Evolutionary conservation across 1,140 invertebrate genomes (phyloP), one percentile per base, ranked within the genome.

Genomic region (Magallana angulata): DNA sequence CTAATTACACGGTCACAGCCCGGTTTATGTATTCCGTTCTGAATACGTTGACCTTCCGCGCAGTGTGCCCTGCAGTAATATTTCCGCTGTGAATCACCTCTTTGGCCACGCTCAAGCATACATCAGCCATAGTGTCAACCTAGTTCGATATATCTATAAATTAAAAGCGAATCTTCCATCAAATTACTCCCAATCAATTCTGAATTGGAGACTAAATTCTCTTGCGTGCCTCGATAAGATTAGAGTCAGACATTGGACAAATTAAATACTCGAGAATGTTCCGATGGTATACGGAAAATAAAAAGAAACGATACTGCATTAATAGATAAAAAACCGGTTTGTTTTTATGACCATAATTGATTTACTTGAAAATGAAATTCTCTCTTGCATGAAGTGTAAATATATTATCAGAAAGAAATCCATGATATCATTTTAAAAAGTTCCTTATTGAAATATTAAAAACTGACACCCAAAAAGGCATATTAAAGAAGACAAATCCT

Each of bases 121-220:
- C 68, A 71, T 30, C 68, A 71, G 5, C 11, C 11, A 11, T 18
- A 24, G 36, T 71, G 68, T 71, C 24, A 71, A 68, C n/a, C 64
- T 68, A 68, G 64, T 71, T 71, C 64, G n/a, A 71, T 71, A 71
- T 71, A 24, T 71, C 64, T 71, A 71, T 62, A 62, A 62, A 62
- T 62, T 62, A 62, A 48, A 62, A 62, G 18, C 68, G 68, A 71
- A 71, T 71, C 68, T 30, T 71, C 18, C 24, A 12, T 9, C 68
- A 71, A 71, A 71, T 71, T 71, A 71, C 60, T 62, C 18, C 18
- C 60, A 62, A 62, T 62, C 60, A 62, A 62, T 36, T 71, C 11
- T 71, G 8, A 30, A 30, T 30, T 30, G 18, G 24, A 30, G 7
- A 24, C 8, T 24, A 71, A 71, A 71, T 30, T 71, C 24, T 71